Conservation (phyloP, 2,888 invertebrate genomes). For the Ennomos fuscantarius region DNA sequence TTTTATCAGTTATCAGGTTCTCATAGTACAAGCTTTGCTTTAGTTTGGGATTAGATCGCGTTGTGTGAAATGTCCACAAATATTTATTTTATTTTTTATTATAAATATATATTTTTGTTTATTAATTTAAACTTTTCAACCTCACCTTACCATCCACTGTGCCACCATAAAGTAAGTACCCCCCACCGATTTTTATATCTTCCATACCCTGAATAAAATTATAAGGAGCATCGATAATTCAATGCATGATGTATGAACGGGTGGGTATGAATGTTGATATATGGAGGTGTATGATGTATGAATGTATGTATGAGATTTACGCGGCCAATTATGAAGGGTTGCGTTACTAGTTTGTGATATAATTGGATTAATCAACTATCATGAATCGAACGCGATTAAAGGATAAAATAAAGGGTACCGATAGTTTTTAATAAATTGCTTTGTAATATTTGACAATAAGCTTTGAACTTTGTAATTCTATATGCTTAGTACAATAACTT, state of each 20-base stretch:
- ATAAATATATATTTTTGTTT: not conserved
- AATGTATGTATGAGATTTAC: conserved; percentile 48
- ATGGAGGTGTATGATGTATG: conserved; percentile 68
- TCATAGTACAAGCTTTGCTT: too few species aligned
- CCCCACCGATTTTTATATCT: conserved; percentile 81
- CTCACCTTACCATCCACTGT: conserved; percentile 45
- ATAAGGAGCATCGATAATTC: conserved; percentile 50
- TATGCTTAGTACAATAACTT: too few species aligned
- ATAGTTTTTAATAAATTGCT: too few species aligned
- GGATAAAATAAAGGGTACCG: too few species aligned
- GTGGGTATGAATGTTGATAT: conserved; percentile 54
- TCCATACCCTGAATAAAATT: conserved; percentile 78
- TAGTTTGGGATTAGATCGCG: too few species aligned
- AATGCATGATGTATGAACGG: conserved; percentile 24
- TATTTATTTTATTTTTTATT: too few species aligned
- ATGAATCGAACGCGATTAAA: too few species aligned
- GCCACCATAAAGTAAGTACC: conserved; percentile 68
- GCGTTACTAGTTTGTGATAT: conserved; percentile 37
- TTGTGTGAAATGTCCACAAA: too few species aligned
- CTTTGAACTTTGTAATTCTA: too few species aligned
- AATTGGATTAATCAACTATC: conserved; percentile 13
- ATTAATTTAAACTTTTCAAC: conserved; percentile 32
- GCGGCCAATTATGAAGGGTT: conserved; percentile 37
- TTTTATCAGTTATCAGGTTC: too few species aligned
- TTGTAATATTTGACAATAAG: too few species aligned